phyloP scores from a whole-genome alignment of 2,888 invertebrate genomes.

The Campoplex nolae region DNA sequence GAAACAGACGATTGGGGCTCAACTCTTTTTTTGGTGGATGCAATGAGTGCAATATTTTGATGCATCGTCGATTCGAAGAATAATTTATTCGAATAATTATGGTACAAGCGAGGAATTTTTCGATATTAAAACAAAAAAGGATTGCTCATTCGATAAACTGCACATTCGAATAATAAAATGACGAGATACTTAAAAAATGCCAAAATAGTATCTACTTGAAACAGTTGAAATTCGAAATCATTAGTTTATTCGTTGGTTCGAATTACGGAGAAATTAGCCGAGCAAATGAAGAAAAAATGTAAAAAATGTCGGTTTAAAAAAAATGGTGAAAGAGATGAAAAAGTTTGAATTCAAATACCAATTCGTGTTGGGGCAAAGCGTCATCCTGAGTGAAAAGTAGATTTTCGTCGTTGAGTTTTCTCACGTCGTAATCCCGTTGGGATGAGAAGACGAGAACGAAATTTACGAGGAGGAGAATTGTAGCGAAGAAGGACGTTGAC shows the following conservation, averaged over 20 bases:
- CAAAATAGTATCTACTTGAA: background rate
- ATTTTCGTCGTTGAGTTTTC: constrained; percentile 72
- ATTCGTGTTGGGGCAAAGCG: constrained; percentile 70
- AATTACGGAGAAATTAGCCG: background rate
- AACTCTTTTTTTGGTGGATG: background rate
- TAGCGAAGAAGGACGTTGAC: constrained; percentile 24
- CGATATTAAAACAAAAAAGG: background rate
- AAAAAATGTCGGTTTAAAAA: background rate
- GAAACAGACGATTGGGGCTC: background rate
- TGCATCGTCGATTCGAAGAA: background rate
- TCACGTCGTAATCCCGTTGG: constrained; percentile 71
- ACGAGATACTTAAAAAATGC: background rate
- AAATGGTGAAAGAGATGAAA: background rate
- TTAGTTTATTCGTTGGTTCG: background rate
- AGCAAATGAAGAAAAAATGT: background rate
- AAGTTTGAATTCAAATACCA: constrained; percentile 66
- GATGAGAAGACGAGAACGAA: constrained; percentile 31
- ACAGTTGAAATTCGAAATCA: background rate
- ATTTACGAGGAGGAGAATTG: constrained; percentile 50
- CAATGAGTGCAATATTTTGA: background rate
- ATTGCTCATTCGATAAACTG: no score
- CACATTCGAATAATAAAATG: no score
- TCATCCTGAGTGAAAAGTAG: constrained; percentile 75
- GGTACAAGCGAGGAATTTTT: background rate
- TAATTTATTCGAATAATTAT: no score